phyloP scores from a whole-genome alignment of 2,113 vertebrate genomes.

The Syngnathus floridae region DNA sequence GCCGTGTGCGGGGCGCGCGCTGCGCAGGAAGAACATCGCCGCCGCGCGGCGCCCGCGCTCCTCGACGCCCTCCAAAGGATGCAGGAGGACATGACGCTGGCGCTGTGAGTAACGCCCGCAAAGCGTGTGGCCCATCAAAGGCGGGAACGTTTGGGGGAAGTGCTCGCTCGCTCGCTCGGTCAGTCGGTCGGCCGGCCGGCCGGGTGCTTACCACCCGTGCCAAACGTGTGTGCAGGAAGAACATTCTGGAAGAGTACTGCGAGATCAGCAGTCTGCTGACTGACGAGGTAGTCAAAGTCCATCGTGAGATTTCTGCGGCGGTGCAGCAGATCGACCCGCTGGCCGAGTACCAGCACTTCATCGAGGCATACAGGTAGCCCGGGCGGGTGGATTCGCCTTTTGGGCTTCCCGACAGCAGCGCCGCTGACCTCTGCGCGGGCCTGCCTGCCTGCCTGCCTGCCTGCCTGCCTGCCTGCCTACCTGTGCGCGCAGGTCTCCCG shows the following conservation, averaged over 20 bases:
- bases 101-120: conserved; percentile 46
- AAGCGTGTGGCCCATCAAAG: no score
- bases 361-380: conserved; percentile 82
- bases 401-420: no score
- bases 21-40: conserved; percentile 86
- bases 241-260: conserved; percentile 83
- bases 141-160: no score
- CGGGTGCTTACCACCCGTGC: not conserved
- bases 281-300: conserved; percentile 89
- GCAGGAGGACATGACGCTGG: conserved; percentile 93
- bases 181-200: no score
- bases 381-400: not conserved
- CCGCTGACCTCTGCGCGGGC: not conserved
- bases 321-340: conserved; percentile 88
- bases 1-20: conserved; percentile 86
- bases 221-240: not conserved
- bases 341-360: conserved; percentile 87
- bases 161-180: no score
- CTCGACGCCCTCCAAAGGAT: conserved; percentile 92
- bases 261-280: conserved; percentile 92
- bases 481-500: conserved; percentile 71
- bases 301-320: conserved; percentile 85
- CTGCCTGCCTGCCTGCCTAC: no score
- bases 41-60: conserved; percentile 77
- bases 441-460: not conserved